Conservation (phyloP, 2,797 vertebrate genomes). For the Champsocephalus esox region DNA sequence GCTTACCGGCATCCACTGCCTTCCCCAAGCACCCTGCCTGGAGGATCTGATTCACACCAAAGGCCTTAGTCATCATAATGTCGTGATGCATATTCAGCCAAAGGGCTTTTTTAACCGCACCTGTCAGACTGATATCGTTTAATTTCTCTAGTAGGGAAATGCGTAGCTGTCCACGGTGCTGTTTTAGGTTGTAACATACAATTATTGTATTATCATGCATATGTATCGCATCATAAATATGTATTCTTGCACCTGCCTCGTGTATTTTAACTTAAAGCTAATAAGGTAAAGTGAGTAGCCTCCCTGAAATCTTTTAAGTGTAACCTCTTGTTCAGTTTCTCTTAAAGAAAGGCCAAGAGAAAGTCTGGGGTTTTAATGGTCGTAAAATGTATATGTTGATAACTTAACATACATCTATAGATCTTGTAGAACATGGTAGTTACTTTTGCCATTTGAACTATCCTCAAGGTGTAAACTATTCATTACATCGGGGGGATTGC, state of each 20-base stretch:
- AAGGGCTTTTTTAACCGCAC: neutral
- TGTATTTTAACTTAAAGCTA: neutral
- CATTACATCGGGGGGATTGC: too few relatives aligned
- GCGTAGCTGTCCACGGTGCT: neutral
- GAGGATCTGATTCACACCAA: slow-evolving; percentile 53
- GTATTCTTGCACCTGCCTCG: neutral
- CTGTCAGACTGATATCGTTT: neutral
- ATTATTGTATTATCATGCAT: neutral
- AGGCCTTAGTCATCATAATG: slow-evolving; percentile 11
- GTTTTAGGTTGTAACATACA: neutral
- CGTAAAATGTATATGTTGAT: too few relatives aligned
- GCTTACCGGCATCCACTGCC: slow-evolving; percentile 61
- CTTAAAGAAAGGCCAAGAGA: neutral
- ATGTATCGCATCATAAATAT: neutral
- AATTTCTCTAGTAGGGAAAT: neutral
- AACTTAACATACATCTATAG: too few relatives aligned
- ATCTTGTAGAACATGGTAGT: too few relatives aligned
- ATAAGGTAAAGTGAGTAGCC: neutral
- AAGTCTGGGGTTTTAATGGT: neutral
- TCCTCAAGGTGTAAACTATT: too few relatives aligned
- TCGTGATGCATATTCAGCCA: slow-evolving; percentile 4
- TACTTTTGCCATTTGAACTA: too few relatives aligned
- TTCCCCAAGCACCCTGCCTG: slow-evolving; percentile 41
- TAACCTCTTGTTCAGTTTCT: neutral
- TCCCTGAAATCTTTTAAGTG: slow-evolving; percentile 15